Evolutionary conservation across 2,797 vertebrate genomes (phyloP), one percentile per base, ranked within the genome.

Genomic region (Diceros bicornis): DNA sequence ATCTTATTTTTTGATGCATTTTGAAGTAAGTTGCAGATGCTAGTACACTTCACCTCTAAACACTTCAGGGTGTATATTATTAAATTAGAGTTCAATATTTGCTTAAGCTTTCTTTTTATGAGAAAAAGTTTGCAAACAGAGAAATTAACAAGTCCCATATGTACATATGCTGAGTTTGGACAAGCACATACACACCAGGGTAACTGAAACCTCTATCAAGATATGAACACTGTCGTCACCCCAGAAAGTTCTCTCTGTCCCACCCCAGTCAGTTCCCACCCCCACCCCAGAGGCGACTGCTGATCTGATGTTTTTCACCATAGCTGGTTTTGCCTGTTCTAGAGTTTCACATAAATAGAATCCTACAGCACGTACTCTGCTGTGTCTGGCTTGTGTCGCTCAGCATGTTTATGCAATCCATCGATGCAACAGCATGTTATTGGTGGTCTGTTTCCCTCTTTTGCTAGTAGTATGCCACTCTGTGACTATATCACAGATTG

Each of bases 101-200:
- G 55, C 57, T 59, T 9, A 62, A 9, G 21, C 4, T 6, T 77
- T 47, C 75, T 27, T 75, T 66, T 87, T 59, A 37, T 68, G 1
- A 93, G 79, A 79, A 79, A 64, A 50, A 69, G 34, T 96, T 88
- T 95, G 59, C 71, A 90, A 94, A 95, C 64, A 87, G 57, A 85
- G 34, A 84, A 50, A 29, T 93, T 11, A 69, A 87, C 74, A 79
- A 34, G 74, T 87, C 55, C 84, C 71, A 16, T 2, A 47, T 25
- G 13, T 64, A 25, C 59, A 18, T 57, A 78, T 12, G 29, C 37
- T 41, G 64, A 66, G 69, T 61, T 27, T 55, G 47, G 37, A 84
- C 66, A 64, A 68, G 81, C 3, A 69, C 57, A 64, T 13, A 66
- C 37, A 55, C 68, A 69, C n/a, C 21, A 1, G 7, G 13, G 41